A percentile compares a stretch with the other conserved stretches of the same genome.
Conservation (phyloP, 2,113 vertebrate species). For the Phoxinus phoxinus region DNA sequence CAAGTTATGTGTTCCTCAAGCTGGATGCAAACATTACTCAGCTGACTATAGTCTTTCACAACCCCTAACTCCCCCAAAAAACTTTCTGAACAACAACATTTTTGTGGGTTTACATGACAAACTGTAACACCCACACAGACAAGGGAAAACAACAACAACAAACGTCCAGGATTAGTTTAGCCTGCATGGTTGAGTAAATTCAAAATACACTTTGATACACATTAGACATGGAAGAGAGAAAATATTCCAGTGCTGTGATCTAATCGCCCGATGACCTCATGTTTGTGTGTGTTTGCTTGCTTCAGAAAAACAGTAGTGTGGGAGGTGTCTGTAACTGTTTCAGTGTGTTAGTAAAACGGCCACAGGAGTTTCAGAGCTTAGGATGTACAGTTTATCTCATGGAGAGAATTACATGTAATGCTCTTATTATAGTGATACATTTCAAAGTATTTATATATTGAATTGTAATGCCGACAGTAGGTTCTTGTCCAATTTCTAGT, state of each 20-base stretch:
- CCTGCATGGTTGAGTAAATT: neutral
- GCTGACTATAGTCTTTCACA: neutral
- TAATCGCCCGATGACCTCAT: neutral
- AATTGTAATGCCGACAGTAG: neutral
- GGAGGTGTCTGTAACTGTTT: neutral
- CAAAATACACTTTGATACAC: neutral
- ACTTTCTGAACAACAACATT: conserved; percentile 30
- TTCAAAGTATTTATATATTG: neutral
- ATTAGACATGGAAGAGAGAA: neutral
- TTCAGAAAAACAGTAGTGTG: neutral
- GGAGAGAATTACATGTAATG: neutral
- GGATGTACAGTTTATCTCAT: neutral
- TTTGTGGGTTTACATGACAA: conserved; percentile 56
- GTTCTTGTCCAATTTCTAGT: neutral
- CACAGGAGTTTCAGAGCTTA: neutral
- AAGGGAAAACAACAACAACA: neutral
- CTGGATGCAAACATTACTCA: neutral
- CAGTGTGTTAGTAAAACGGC: neutral
- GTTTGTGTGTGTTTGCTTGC: neutral
- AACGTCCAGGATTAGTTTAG: conserved; percentile 59
- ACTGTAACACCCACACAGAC: neutral
- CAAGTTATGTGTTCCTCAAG: neutral
- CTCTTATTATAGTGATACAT: neutral
- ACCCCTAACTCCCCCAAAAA: neutral
- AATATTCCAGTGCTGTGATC: neutral